Evolutionary conservation across 2,797 vertebrate species (phyloP).

Genomic region (Gymnoscopelus microlampas): DNA sequence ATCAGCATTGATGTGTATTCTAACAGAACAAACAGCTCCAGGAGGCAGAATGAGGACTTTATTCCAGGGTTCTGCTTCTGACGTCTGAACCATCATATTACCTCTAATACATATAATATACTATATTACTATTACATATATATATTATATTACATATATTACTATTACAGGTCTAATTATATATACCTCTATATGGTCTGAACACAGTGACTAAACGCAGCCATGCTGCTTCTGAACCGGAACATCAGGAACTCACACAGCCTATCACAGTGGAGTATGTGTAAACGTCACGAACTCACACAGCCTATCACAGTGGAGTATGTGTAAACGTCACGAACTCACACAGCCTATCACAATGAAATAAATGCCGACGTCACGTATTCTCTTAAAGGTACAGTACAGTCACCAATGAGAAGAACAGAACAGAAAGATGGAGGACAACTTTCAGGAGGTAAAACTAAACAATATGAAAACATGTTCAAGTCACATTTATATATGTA

Average conservation of each 20-base stretch:
- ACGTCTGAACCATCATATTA: no score
- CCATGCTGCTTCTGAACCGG: no score
- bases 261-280: constrained; percentile 46
- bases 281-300: constrained; percentile 18
- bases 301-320: constrained; percentile 47
- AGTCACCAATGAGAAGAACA: background rate
- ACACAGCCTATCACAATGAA: constrained; percentile 48
- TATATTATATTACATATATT: no score
- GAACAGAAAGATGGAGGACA: background rate
- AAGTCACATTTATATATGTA: no score
- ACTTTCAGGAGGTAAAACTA: constrained; percentile 3
- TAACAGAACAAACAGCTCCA: constrained; percentile 62
- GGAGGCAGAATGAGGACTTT: constrained; percentile 69
- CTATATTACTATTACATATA: no score
- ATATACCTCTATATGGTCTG: no score
- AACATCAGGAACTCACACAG: background rate
- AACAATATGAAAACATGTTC: no score
- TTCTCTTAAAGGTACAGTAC: constrained; percentile 10
- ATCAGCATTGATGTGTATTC: constrained; percentile 39
- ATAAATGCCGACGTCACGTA: background rate
- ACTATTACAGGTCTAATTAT: no score
- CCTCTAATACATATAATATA: no score
- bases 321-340: background rate
- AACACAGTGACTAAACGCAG: no score
- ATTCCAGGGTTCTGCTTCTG: constrained; percentile 73